A percentile compares a stretch with the other conserved stretches of the same genome.
Evolutionary conservation across 1,140 invertebrate species (phyloP).

Genomic region (Drosophila bifasciata): DNA sequence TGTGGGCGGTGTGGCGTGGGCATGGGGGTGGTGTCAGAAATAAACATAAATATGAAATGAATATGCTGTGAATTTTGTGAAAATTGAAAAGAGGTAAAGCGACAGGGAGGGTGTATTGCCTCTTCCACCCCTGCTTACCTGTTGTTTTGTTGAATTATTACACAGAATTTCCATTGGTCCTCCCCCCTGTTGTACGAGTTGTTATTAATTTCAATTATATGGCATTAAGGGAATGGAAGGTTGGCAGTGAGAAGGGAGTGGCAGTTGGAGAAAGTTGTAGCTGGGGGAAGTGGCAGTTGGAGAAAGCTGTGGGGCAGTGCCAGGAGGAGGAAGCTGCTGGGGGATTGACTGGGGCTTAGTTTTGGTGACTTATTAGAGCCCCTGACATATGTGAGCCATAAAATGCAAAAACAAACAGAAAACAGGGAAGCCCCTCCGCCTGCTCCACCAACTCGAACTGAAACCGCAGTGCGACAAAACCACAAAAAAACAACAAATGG

Average conservation of each 20-base stretch:
- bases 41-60: constrained; percentile 49
- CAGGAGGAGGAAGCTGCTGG: no score
- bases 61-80: constrained; percentile 26
- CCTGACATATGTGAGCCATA: constrained; percentile 48
- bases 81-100: constrained; percentile 2
- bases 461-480: constrained; percentile 19
- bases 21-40: constrained; percentile 25
- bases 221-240: no score
- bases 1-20: not conserved
- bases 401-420: constrained; percentile 14
- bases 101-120: not conserved
- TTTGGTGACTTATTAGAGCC: constrained; percentile 33
- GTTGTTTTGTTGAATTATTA: no score
- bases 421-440: constrained; percentile 7
- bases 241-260: no score
- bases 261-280: no score
- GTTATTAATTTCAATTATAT: no score
- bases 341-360: constrained; percentile 15
- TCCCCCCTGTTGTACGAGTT: no score
- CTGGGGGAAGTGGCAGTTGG: no score
- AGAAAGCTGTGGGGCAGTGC: no score
- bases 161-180: no score
- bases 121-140: no score
- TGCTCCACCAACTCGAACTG: no score
- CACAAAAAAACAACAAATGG: constrained; percentile 11